Conservation (phyloP, 2,888 invertebrate species). For the Trachelus tabidus region DNA sequence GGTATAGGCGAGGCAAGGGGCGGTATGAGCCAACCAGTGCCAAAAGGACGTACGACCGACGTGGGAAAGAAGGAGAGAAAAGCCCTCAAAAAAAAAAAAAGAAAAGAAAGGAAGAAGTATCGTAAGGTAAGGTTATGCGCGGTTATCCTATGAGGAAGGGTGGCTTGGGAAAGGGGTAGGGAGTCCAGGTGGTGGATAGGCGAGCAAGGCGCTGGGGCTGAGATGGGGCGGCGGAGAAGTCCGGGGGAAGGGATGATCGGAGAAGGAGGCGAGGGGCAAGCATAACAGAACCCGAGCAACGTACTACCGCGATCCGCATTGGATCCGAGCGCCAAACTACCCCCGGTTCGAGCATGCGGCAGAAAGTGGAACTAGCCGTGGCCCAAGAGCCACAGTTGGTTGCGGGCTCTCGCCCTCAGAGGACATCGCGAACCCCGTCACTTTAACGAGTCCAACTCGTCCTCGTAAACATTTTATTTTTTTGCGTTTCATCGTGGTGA, state of each 20-base stretch:
- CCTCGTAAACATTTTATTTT: background rate
- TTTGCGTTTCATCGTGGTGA: background rate
- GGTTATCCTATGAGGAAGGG: background rate
- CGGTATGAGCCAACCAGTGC: background rate
- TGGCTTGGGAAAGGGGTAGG: background rate
- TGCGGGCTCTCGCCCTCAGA: constrained; percentile 56
- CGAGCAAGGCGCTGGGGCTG: background rate
- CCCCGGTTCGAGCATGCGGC: constrained; percentile 32
- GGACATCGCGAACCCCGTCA: constrained; percentile 32
- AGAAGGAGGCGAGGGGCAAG: background rate
- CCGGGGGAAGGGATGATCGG: background rate
- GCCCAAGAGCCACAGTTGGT: constrained; percentile 58
- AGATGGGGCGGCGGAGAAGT: background rate
- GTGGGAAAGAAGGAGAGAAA: background rate
- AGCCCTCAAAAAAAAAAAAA: background rate
- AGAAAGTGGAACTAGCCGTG: constrained; percentile 38
- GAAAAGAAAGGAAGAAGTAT: background rate
- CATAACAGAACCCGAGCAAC: background rate
- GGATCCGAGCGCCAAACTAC: constrained; percentile 34
- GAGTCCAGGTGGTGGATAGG: background rate
- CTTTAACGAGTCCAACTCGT: background rate
- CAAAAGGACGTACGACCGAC: background rate
- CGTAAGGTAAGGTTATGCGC: background rate
- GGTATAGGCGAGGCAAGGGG: background rate
- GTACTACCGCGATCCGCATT: constrained; percentile 23